phyloP scores from a whole-genome alignment of 2,888 invertebrate genomes.

The Beris morrisii region DNA sequence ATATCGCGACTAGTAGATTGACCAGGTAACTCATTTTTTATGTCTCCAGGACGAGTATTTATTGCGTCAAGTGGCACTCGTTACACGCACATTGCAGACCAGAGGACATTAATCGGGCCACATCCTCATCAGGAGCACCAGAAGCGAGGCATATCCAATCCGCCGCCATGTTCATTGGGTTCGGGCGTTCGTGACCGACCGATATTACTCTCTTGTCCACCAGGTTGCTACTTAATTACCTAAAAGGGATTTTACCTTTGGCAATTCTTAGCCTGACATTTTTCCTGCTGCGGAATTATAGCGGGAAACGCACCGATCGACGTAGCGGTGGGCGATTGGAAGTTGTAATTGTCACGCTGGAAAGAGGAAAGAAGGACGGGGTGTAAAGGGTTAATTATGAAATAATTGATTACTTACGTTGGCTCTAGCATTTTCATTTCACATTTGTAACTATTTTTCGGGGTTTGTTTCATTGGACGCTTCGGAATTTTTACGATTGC shows the following conservation, averaged over 20 bases:
- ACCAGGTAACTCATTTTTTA: too few species aligned
- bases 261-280: background rate
- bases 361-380: background rate
- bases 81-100: background rate
- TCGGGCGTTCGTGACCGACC: constrained; percentile 30
- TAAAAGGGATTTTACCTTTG: constrained; percentile 34
- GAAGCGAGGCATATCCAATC: constrained; percentile 11
- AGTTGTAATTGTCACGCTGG: background rate
- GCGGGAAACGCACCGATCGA: background rate
- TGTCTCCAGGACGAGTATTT: too few species aligned
- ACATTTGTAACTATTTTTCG: constrained; percentile 17
- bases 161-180: constrained; percentile 29
- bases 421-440: constrained; percentile 20
- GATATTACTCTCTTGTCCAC: constrained; percentile 34
- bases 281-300: background rate
- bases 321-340: background rate
- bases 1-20: too few species aligned
- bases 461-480: constrained; percentile 4
- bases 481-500: constrained; percentile 22
- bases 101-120: background rate
- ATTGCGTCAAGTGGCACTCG: too few species aligned
- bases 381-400: constrained; percentile 39
- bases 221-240: constrained; percentile 34
- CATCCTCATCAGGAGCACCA: background rate
- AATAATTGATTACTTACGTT: constrained; percentile 35